Base-by-base conservation (phyloP, 2,888 invertebrate genomes). In the Papilio protenor region DNA sequence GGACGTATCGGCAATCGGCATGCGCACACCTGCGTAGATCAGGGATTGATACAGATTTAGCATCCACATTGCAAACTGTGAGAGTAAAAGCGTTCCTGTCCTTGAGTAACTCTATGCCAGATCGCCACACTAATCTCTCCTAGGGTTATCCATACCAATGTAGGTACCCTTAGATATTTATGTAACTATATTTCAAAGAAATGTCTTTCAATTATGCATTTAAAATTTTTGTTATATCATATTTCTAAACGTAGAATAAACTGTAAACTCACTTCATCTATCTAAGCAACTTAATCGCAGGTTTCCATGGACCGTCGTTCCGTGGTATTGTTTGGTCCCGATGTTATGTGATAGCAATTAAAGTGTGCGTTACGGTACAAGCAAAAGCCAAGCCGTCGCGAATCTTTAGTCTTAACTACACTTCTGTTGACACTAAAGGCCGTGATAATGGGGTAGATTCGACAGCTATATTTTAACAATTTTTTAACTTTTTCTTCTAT, bases 1-100 rank as follows among this genome's bases (percentile, higher is more conserved):
- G 81, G 80, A 61, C 75, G 73, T 88, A 88, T 90, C 89, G 75
- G 66, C 79, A 84, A 90, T 91, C 87, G 85, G 87, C 85, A 89
- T 80, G 77, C 76, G 76, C 77, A 79, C 77, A 80, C 80, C 78
- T 78, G 80, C 81, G 83, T 85, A 83, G 86, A 86, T 86, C 85
- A 85, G 84, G 83, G 82, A 79, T 79, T 82, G 81, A 82, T 79
- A 79, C 79, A 82, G 80, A 82, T 82, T 81, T 80, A 77, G 79
- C 79, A 79, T 79, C 79, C 70, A 55, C 72, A 66, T 73, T 45
- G 77, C 6, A 71, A 66, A 78, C 71, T 69, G 14, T 11, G 2
- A 55, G 27, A 11, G 16, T 8, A 6, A 47, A 47, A 14, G 14
- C 14, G 47, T 47, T 47, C 47, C 14, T 47, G 12, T 47, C 47